Conservation (phyloP, 2,797 vertebrate species). For the Pipistrellus pipistrellus region DNA sequence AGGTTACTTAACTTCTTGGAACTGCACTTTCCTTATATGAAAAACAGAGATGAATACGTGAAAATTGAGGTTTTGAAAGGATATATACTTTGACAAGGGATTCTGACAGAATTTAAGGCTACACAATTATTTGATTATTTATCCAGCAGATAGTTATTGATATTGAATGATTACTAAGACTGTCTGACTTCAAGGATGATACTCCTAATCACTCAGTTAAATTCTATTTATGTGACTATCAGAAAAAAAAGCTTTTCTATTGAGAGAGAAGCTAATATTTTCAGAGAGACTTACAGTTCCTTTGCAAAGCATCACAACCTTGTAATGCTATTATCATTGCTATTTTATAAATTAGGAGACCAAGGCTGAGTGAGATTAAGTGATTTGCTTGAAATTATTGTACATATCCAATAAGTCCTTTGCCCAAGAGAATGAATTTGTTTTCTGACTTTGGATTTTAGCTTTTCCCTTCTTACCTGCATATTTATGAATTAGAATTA, state of each 20-base stretch:
- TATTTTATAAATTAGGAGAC: slow-evolving; percentile 36
- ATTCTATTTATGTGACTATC: not conserved
- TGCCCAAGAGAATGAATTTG: not conserved
- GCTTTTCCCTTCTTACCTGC: not conserved
- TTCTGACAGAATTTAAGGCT: not conserved
- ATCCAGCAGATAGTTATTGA: slow-evolving; percentile 20
- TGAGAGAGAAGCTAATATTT: slow-evolving; percentile 24
- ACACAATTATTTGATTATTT: slow-evolving; percentile 27
- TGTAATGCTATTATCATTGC: not conserved
- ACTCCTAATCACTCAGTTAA: not conserved
- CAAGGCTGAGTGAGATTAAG: not conserved
- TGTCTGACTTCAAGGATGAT: not conserved
- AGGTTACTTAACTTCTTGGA: slow-evolving; percentile 24
- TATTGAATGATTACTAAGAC: not conserved
- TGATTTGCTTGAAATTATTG: not conserved
- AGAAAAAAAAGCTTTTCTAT: not conserved
- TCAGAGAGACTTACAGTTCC: slow-evolving; percentile 1
- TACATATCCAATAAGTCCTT: not conserved
- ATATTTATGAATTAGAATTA: slow-evolving; percentile 35
- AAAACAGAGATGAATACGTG: not conserved
- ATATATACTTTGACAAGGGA: not conserved
- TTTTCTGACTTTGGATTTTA: slow-evolving; percentile 27
- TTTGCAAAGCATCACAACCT: not conserved
- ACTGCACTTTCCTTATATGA: slow-evolving; percentile 12
- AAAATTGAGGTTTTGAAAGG: not conserved